Percentiles rank a stretch among this genome's conserved stretches.
Evolutionary conservation across 2,888 invertebrate species (phyloP).

Genomic region (Conchocele bisecta): DNA sequence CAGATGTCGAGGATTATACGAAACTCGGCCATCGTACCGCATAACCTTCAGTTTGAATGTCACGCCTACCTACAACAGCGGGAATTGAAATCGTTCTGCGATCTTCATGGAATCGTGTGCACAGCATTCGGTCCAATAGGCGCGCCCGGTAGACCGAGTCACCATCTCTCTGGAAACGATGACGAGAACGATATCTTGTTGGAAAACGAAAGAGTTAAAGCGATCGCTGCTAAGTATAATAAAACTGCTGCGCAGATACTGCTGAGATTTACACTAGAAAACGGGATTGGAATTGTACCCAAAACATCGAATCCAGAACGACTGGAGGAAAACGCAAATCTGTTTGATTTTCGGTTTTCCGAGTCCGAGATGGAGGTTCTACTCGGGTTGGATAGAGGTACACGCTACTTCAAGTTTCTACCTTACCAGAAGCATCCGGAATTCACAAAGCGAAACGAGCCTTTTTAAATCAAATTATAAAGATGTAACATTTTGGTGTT

Average conservation of each 20-base stretch:
- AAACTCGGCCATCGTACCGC: constrained; percentile 58
- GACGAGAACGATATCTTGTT: constrained; percentile 29
- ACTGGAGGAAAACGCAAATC: constrained; percentile 68
- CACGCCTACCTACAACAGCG: constrained; percentile 72
- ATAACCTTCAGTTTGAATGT: constrained; percentile 72
- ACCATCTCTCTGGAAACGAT: constrained; percentile 6
- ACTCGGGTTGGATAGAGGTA: constrained; percentile 51
- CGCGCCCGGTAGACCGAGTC: constrained; percentile 48
- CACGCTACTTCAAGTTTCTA: constrained; percentile 64
- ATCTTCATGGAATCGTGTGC: constrained; percentile 56
- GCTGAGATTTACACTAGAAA: constrained; percentile 66
- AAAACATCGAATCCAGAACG: constrained; percentile 62
- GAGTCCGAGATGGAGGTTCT: constrained; percentile 58
- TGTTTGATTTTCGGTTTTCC: constrained; percentile 64
- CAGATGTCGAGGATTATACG: constrained; percentile 64
- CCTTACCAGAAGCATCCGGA: constrained; percentile 66
- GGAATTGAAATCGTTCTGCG: constrained; percentile 61
- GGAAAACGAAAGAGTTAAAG: constrained; percentile 55
- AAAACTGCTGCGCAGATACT: constrained; percentile 71
- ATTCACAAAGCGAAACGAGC: constrained; percentile 59
- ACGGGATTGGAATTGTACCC: constrained; percentile 67
- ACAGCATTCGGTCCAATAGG: constrained; percentile 71
- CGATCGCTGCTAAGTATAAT: constrained; percentile 59
- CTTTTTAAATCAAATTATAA: constrained; percentile 30
- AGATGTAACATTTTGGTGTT: no score